Percentiles rank a stretch among this genome's conserved stretches.
Evolutionary conservation across 2,113 vertebrate species (phyloP).

Genomic region (Clarias magur): DNA sequence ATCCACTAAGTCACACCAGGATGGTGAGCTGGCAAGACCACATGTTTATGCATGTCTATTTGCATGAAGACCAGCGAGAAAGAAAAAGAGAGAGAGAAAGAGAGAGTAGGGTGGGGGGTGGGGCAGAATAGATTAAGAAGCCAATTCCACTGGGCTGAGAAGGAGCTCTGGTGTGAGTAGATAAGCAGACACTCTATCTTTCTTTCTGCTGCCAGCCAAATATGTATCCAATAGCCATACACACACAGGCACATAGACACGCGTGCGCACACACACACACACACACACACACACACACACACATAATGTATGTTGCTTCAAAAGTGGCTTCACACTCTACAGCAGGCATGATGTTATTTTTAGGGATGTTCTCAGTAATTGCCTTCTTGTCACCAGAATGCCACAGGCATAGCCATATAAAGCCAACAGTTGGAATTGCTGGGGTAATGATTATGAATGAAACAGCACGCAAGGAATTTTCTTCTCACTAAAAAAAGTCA

Average conservation of each 20-base stretch:
- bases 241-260: neutral
- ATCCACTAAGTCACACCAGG: conserved; percentile 13
- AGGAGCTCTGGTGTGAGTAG: conserved; percentile 76
- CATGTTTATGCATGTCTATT: conserved; percentile 62
- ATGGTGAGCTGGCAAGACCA: conserved; percentile 18
- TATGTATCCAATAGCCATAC: conserved; percentile 71
- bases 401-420: conserved; percentile 20
- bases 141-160: conserved; percentile 75
- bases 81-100: conserved; percentile 60
- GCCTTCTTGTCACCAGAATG: conserved; percentile 38
- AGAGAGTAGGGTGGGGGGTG: conserved; percentile 60
- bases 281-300: neutral
- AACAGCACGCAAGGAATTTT: neutral
- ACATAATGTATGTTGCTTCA: conserved; percentile 13
- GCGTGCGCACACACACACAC: conserved; percentile 13
- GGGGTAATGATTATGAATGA: conserved; percentile 6
- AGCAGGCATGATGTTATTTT: conserved; percentile 21
- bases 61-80: conserved; percentile 68
- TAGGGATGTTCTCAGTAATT: conserved; percentile 22
- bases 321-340: conserved; percentile 33
- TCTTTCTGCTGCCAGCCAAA: conserved; percentile 75
- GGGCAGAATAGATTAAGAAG: conserved; percentile 75
- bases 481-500: neutral
- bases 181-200: conserved; percentile 76
- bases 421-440: neutral